These are phyloP conservation scores for Ephydatia muelleri DNA, from an alignment of 37 sponge, comb jelly and placozoan species.

Conservation along the genomic window DNA sequence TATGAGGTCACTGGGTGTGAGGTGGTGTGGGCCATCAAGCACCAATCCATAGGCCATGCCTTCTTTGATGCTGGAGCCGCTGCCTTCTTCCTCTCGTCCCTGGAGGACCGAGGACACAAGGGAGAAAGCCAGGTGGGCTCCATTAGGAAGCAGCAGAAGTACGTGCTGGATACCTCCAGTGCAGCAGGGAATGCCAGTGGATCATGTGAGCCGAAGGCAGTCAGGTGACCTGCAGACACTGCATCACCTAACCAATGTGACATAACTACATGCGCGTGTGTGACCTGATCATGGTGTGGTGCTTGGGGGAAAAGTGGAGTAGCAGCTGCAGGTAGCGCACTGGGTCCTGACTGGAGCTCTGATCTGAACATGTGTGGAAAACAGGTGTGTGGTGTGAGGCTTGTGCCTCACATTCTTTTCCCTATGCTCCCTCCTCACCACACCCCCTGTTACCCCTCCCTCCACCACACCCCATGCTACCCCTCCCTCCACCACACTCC, in stretches of 20 bases:
- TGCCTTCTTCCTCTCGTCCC: slow-evolving; percentile 80
- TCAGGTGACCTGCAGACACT: not conserved
- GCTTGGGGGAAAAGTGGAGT: too few relatives aligned
- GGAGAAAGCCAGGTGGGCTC: slow-evolving; percentile 8
- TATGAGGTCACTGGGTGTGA: slow-evolving; percentile 79
- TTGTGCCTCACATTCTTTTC: not conserved
- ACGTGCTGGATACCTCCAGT: slow-evolving; percentile 25
- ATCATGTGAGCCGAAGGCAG: not conserved
- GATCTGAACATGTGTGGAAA: slow-evolving; percentile 63
- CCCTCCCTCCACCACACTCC: too few relatives aligned
- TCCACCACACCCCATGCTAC: too few relatives aligned
- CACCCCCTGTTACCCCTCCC: too few relatives aligned
- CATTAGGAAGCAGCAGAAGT: slow-evolving; percentile 73
- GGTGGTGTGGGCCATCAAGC: slow-evolving; percentile 94
- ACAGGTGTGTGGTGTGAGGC: slow-evolving; percentile 27
- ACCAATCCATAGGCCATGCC: slow-evolving; percentile 77
- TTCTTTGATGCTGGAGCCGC: slow-evolving; percentile 97
- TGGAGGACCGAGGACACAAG: not conserved
- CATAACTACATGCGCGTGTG: not conserved
- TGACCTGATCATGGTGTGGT: not conserved
- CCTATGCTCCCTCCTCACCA: not conserved
- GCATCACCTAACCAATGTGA: not conserved
- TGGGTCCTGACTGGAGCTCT: slow-evolving; percentile 97
- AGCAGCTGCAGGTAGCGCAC: slow-evolving; percentile 50
- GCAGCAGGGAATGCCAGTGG: not conserved